Evolutionary conservation across 2,888 invertebrate genomes (phyloP).

Genomic region (Spodoptera exigua): DNA sequence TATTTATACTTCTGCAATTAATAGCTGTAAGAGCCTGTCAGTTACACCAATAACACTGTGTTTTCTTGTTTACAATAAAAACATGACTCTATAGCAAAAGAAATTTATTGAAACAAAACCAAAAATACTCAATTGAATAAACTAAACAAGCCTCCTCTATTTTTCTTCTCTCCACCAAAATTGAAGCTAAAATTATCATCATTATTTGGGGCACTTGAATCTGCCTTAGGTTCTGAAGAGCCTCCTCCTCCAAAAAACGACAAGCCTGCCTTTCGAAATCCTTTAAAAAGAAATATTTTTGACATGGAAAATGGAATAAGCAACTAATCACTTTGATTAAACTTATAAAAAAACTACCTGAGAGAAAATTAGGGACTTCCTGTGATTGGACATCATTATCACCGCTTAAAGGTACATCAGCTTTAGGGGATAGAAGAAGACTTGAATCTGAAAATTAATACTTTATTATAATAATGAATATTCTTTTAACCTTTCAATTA

Average conservation of each 20-base stretch:
- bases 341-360: constrained; percentile 66
- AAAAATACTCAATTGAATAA: constrained; percentile 68
- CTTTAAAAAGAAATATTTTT: constrained; percentile 54
- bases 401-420: constrained; percentile 67
- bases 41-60: constrained; percentile 88
- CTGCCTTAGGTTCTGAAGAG: constrained; percentile 64
- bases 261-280: constrained; percentile 76
- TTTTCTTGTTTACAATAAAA: constrained; percentile 44
- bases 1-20: constrained; percentile 96
- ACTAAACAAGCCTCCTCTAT: constrained; percentile 78
- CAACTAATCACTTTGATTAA: background rate
- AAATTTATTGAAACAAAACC: constrained; percentile 39
- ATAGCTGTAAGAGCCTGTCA: constrained; percentile 98
- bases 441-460: constrained; percentile 74
- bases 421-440: constrained; percentile 81
- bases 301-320: background rate
- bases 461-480: background rate
- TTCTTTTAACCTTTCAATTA: too few species aligned
- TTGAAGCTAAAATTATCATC: constrained; percentile 76
- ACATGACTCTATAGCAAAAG: constrained; percentile 15
- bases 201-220: constrained; percentile 60
- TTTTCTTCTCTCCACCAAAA: constrained; percentile 79
- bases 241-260: constrained; percentile 77
- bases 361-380: constrained; percentile 79
- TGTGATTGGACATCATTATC: constrained; percentile 71